Base-by-base conservation (phyloP, 92 coral and sea anemone species). In the Muricea muricata region DNA sequence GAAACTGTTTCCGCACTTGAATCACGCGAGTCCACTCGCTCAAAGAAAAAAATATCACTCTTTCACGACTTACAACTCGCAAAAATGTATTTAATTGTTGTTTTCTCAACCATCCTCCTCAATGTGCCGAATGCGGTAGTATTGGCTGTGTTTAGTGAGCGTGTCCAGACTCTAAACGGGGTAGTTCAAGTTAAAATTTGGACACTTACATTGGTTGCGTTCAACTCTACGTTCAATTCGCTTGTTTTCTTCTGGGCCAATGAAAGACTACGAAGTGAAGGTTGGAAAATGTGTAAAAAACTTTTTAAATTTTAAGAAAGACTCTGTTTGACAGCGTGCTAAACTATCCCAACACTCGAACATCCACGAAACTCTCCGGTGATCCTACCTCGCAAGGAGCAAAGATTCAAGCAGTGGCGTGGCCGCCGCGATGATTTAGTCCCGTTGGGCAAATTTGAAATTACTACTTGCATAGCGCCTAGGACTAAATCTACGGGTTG, bases 231-330 rank as follows among this genome's bases (percentile, higher is more conserved):
- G 4, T 35, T 57, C 3, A 78, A 78, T 58, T 78, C 68, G 12
- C 65, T 78, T 20, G 46, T 78, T 20, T 78, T 56, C 45, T 78
- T 78, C 50, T 57, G 70, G 83, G 17, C 70, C 15, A 78, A 78
- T 45, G 57, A 34, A 34, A 40, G 63, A 78, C 70, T 78, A 10
- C 33, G 83, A 15, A 55, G 40, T 5, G 83, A 78, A 39, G 69
- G 46, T 8, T 56, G 34, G 30, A 78, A 39, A 78, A 21, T 78
- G 37, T 63, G 37, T n/a, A 63, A 63, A 63, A 32, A 28, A 20
- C 6, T 63, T 15, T 63, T 63, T 13, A 63, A 17, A 17, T 17
- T 52, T 52, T 52, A 25, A 52, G 21, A 52, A 10, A 17, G 0
- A 3, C 20, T 37, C 9, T 37, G 42, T 37, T 4, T 37, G 42